These are phyloP conservation scores for Mesocentrotus franciscanus DNA, from an alignment of 53 echinoderm and acorn worm genomes.

Conservation along the genomic window DNA sequence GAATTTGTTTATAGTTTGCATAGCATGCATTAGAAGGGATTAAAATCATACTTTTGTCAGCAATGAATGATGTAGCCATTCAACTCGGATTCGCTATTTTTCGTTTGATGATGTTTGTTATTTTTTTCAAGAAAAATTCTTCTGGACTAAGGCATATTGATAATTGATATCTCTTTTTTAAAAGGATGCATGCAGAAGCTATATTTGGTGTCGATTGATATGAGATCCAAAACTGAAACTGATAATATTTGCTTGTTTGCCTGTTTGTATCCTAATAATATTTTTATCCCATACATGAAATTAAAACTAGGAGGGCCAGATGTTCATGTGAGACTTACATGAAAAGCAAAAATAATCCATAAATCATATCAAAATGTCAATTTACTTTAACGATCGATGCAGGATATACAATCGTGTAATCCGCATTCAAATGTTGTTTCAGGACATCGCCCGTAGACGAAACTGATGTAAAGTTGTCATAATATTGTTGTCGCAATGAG, in stretches of 20 bases:
- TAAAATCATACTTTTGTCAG: too few species aligned
- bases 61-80: too few species aligned
- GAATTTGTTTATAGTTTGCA: too few species aligned
- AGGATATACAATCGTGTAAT: background rate
- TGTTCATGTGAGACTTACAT: background rate
- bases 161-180: too few species aligned
- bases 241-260: background rate
- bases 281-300: background rate
- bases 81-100: too few species aligned
- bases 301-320: background rate
- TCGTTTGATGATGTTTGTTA: too few species aligned
- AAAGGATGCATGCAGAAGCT: background rate
- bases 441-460: background rate
- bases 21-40: too few species aligned
- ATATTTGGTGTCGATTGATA: background rate
- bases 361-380: background rate
- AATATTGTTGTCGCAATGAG: background rate
- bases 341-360: background rate
- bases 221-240: background rate
- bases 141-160: too few species aligned
- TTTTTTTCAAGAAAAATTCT: too few species aligned
- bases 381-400: background rate
- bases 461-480: slow-evolving; percentile 14
- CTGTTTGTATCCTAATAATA: background rate
- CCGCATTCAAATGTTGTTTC: slow-evolving; percentile 6